Evolutionary conservation across 2,797 vertebrate genomes (phyloP).

Genomic region (Spinus olivaceus): DNA sequence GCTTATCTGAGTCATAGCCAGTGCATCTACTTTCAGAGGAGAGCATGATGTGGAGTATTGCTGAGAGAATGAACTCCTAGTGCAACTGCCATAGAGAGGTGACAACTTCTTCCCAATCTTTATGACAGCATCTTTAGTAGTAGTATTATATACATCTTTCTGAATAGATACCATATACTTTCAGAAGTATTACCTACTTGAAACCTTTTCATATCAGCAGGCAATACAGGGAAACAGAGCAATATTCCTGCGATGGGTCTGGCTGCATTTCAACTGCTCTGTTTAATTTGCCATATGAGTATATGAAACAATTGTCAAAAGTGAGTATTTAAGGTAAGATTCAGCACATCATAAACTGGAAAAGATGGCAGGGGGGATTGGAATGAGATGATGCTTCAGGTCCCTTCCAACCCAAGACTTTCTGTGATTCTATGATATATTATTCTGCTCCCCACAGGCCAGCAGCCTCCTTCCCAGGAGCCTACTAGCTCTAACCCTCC

Average conservation of each 20-base stretch:
- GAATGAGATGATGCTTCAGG: not conserved
- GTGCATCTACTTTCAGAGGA: not conserved
- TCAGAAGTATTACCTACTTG: not conserved
- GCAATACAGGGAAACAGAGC: not conserved
- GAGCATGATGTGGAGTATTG: rapidly evolving
- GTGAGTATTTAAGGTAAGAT: not conserved
- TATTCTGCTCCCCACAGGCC: rapidly evolving
- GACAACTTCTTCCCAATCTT: not conserved
- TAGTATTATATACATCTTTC: not conserved
- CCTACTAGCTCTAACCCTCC: no score
- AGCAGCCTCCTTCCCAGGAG: not conserved
- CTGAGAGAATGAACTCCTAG: not conserved
- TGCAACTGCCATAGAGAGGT: not conserved
- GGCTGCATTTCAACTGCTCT: not conserved
- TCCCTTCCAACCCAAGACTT: not conserved
- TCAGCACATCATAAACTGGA: not conserved
- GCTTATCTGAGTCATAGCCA: not conserved
- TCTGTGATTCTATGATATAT: not conserved
- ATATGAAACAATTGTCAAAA: not conserved
- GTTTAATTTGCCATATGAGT: not conserved
- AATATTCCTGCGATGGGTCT: not conserved
- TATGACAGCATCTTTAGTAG: not conserved
- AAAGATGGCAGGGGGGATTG: rapidly evolving
- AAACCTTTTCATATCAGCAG: not conserved
- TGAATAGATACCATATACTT: not conserved